Conservation (phyloP, 2,113 vertebrate genomes). For the Paramisgurnus dabryanus region DNA sequence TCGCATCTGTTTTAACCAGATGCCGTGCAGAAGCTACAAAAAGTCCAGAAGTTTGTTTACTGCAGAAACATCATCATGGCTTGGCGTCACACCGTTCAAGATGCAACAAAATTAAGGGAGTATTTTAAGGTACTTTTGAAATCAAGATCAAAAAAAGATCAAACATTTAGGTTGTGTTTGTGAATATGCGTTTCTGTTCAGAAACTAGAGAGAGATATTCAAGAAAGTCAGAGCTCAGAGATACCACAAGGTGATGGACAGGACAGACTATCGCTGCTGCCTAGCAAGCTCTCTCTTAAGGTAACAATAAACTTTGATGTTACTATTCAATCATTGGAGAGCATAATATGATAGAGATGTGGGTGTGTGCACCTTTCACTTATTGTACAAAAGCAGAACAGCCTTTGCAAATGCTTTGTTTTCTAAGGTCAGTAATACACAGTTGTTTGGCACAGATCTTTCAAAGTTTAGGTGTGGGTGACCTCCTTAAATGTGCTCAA, state of each 20-base stretch:
- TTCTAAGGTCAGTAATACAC: not conserved
- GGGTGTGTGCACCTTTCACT: too few relatives aligned
- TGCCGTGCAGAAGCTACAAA: slow-evolving; percentile 57
- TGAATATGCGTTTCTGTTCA: slow-evolving; percentile 29
- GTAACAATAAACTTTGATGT: slow-evolving; percentile 43
- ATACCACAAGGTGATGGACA: slow-evolving; percentile 37
- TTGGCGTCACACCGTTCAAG: slow-evolving; percentile 57
- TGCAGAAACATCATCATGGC: slow-evolving; percentile 53
- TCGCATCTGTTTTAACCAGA: slow-evolving; percentile 46
- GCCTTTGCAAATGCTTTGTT: too few relatives aligned
- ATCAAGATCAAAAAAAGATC: not conserved
- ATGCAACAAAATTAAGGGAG: slow-evolving; percentile 60
- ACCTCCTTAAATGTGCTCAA: slow-evolving; percentile 66
- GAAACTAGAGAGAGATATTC: slow-evolving; percentile 52
- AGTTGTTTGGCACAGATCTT: slow-evolving; percentile 63
- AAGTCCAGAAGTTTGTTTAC: slow-evolving; percentile 32
- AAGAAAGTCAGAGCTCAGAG: slow-evolving; percentile 42
- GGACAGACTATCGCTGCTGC: slow-evolving; percentile 62
- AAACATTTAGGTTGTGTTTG: not conserved
- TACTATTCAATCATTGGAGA: not conserved
- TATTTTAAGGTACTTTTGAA: slow-evolving; percentile 62
- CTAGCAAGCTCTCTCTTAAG: slow-evolving; percentile 61
- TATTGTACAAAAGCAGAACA: too few relatives aligned
- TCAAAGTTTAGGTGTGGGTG: slow-evolving; percentile 60
- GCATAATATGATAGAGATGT: not conserved